Base-by-base conservation (phyloP, 2,888 invertebrate genomes). In the Chaetogeoica ovagalla region DNA sequence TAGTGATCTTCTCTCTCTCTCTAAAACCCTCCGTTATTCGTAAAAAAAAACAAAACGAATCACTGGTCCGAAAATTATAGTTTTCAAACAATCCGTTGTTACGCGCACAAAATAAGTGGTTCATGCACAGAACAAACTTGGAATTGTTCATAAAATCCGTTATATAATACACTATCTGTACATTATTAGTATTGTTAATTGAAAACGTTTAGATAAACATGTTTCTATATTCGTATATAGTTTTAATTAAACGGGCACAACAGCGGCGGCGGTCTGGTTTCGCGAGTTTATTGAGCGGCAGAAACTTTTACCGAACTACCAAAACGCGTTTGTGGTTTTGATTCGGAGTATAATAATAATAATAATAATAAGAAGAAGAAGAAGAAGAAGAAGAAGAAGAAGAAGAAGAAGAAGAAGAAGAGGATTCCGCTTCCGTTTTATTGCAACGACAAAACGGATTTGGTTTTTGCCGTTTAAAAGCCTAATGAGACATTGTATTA, bases 211-310 rank as follows among this genome's bases (percentile, higher is more conserved):
- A 0, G 5, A 19, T 21, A 52, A 52, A 68, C 55, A 30, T 17
- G 30, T 30, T 62, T 15, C 17, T 15, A 62, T 62, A 62, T 13
- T 63, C 30, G 52, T 8, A 30, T 8, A 30, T 37, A 37, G n/a
- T 52, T n/a, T 73, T 73, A 73, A 73, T 73, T 63, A 52, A 62
- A 63, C 30, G 73, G 30, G n/a, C 37, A 19, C 62, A 55, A 30
- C 30, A 52, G n/a, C n/a, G n/a, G n/a, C n/a, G n/a, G n/a, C 6
- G 15, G 13, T 63, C 63, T 37, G 62, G 62, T 3, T 52, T n/a
- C 37, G 17, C 11, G 37, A 39, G 52, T 73, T 37, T 21, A 74
- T 21, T n/a, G 19, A 19, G 55, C 52, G 73, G 37, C n/a, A 30
- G 63, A 63, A 55, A 63, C 63, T 74, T 55, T 8, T 3, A 55